phyloP scores from a whole-genome alignment of 2,113 vertebrate genomes.

The Leptobrachium ailaonicum region DNA sequence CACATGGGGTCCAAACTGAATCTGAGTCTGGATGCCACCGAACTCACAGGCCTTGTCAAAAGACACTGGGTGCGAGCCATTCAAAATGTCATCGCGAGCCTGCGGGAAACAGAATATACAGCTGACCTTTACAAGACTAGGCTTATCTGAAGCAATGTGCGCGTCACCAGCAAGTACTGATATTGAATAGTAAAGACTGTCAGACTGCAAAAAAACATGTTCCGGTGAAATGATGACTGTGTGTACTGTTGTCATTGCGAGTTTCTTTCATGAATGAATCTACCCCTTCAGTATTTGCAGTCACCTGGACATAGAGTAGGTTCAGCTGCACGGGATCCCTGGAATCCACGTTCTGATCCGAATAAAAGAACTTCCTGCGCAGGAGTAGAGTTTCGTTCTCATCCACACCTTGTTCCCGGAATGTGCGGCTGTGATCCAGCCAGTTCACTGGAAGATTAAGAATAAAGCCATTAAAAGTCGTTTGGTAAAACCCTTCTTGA shows the following conservation, averaged over 20 bases:
- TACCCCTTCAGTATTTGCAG: too few relatives aligned
- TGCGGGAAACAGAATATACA: constrained; percentile 51
- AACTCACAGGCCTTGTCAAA: constrained; percentile 98
- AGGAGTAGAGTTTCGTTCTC: constrained; percentile 90
- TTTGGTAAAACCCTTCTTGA: too few relatives aligned
- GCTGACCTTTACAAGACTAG: too few relatives aligned
- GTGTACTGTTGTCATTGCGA: too few relatives aligned
- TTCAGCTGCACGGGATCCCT: constrained; percentile 96
- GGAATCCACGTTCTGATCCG: constrained; percentile 97
- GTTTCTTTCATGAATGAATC: too few relatives aligned
- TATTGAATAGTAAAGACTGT: too few relatives aligned
- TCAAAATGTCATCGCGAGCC: constrained; percentile 97
- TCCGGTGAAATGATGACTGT: too few relatives aligned
- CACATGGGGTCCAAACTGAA: constrained; percentile 96
- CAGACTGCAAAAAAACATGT: too few relatives aligned
- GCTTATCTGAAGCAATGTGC: too few relatives aligned
- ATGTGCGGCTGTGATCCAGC: constrained; percentile 95
- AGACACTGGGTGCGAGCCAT: constrained; percentile 96
- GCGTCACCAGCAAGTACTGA: too few relatives aligned
- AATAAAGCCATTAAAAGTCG: not conserved
- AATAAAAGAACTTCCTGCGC: constrained; percentile 96
- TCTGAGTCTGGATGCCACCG: constrained; percentile 95
- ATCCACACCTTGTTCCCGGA: constrained; percentile 95
- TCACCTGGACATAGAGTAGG: constrained; percentile 96
- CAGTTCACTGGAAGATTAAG: constrained; percentile 82